These are phyloP conservation scores for Scalopus aquaticus DNA, from an alignment of 2,113 vertebrate species.

Conservation along the genomic window DNA sequence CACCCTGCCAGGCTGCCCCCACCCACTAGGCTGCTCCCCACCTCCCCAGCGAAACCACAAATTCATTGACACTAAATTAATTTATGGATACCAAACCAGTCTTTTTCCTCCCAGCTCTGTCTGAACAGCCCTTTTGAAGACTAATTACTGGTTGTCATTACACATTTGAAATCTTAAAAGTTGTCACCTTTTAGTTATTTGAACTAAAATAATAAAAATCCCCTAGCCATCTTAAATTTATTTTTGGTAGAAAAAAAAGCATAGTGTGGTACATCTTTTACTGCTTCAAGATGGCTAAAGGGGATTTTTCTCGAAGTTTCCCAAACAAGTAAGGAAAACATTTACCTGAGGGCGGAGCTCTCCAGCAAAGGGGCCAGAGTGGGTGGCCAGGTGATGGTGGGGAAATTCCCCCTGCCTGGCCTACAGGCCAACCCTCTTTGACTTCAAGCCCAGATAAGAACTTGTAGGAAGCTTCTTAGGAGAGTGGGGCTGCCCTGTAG, in stretches of 20 bases:
- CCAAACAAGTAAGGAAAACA: slow-evolving; percentile 72
- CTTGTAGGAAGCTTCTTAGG: not conserved
- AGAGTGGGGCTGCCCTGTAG: not conserved
- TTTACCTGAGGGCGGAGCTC: slow-evolving; percentile 69
- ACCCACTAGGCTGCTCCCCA: not conserved
- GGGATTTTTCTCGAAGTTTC: slow-evolving; percentile 80
- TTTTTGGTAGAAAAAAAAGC: slow-evolving; percentile 71
- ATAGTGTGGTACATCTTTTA: slow-evolving; percentile 34
- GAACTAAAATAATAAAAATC: slow-evolving; percentile 75
- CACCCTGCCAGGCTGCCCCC: not conserved
- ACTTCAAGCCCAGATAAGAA: not conserved
- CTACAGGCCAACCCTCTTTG: not conserved
- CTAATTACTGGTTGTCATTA: not conserved
- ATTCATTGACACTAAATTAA: not conserved
- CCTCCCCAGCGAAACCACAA: not conserved
- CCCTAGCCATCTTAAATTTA: slow-evolving; percentile 63
- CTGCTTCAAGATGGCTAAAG: slow-evolving; percentile 48
- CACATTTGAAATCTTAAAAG: slow-evolving; percentile 48
- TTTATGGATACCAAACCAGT: not conserved
- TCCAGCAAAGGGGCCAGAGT: not conserved
- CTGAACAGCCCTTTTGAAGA: not conserved
- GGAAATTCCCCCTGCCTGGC: slow-evolving; percentile 53
- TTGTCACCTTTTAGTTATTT: slow-evolving; percentile 51
- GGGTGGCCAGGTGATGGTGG: slow-evolving; percentile 64
- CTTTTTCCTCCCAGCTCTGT: not conserved